Percentiles rank a stretch among this genome's conserved stretches.
Conservation (phyloP, 2,888 invertebrate genomes). For the Abrostola triplasia region DNA sequence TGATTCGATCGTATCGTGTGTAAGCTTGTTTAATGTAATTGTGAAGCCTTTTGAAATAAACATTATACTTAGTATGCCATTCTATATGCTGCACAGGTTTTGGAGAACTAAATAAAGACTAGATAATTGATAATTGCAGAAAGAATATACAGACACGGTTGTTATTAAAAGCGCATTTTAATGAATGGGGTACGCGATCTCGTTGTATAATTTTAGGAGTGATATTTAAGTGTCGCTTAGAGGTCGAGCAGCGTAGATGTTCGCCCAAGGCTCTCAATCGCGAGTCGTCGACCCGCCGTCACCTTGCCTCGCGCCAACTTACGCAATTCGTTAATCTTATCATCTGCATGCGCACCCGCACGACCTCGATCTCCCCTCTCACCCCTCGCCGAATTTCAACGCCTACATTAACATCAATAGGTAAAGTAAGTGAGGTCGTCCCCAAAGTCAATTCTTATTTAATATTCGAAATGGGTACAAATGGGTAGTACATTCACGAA, state of each 20-base stretch:
- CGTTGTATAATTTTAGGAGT: conserved; percentile 55
- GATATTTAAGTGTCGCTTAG: conserved; percentile 76
- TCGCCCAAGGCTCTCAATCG: conserved; percentile 80
- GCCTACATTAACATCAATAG: conserved; percentile 62
- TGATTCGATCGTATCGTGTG: too few species aligned
- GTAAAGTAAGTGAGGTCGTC: conserved; percentile 63
- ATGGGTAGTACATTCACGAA: conserved; percentile 30
- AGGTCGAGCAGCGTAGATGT: conserved; percentile 80
- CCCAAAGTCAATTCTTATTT: conserved; percentile 61
- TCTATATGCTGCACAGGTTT: neutral
- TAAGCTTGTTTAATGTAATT: neutral
- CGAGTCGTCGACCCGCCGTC: conserved; percentile 86
- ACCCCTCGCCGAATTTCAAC: conserved; percentile 80
- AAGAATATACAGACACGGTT: conserved; percentile 12
- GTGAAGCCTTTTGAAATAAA: neutral
- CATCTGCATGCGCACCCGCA: conserved; percentile 83
- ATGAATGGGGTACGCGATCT: conserved; percentile 45
- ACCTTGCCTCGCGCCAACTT: conserved; percentile 85
- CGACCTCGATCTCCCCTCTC: conserved; percentile 78
- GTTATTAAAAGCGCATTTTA: conserved; percentile 24
- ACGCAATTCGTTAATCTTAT: conserved; percentile 87
- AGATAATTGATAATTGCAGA: conserved; percentile 16
- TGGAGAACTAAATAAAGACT: conserved; percentile 13
- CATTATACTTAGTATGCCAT: too few species aligned
- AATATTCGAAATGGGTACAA: conserved; percentile 57